Evolutionary conservation across 2,888 invertebrate genomes (phyloP), one percentile per base, ranked within the genome.

Genomic region (Polymixis flavicincta): DNA sequence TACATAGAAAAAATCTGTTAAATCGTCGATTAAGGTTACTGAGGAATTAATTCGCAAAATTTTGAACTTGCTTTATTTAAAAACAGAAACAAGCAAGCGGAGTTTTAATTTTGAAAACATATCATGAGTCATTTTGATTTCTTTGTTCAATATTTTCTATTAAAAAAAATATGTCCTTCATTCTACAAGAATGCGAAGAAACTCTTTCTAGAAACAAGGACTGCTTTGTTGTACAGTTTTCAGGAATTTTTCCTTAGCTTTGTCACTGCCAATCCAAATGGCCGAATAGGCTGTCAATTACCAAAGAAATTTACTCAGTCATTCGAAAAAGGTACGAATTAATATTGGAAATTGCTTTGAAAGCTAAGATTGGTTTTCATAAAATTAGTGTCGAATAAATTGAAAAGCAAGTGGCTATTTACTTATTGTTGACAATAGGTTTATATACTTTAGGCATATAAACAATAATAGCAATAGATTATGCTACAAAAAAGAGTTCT

Each of bases 251-350:
- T 42, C 52, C 59, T 61, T 37, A 69, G 55, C 55, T 76, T 78
- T 79, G 65, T 79, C 71, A 71, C 32, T 76, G 63, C 25, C 55
- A 65, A 72, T 55, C 59, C 57, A 71, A 79, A 71, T 54, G 71
- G 19, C 22, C 28, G 28, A 42, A 67, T 45, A 45, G 32, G 45
- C 74, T 83, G 78, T 74, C 76, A 85, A 64, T 54, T 61, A 71
- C 19, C 11, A 60, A 60, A 65, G 6, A 61, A 78, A 71, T 55
- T 76, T 37, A 37, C 22, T 76, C 57, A 70, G 64, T 71, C 32
- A 71, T 77, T 78, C 55, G 25, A 73, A 63, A 69, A 69, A 70
- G 9, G 71, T 71, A 80, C 22, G 13, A 79, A 74, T 76, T 66
- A 67, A 17, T 70, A 61, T 64, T 78, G 25, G 60, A 64, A 80